phyloP scores from a whole-genome alignment of 2,113 vertebrate species.

The Peromyscus polionotus region DNA sequence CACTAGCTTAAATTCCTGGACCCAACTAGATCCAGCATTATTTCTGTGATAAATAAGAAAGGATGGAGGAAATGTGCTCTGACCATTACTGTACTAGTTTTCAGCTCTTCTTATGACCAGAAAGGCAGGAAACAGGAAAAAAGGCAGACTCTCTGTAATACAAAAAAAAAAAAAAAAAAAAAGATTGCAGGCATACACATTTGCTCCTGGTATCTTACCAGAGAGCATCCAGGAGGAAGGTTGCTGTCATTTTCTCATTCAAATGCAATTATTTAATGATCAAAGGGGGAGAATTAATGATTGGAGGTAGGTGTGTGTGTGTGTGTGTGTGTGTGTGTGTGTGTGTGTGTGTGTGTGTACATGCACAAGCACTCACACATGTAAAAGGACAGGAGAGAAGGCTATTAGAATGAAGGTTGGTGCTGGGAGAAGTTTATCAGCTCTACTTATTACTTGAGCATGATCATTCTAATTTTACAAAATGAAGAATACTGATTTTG shows the following conservation, averaged over 20 bases:
- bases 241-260: not conserved
- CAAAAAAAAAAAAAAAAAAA: too few relatives aligned
- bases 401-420: not conserved
- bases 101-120: not conserved
- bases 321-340: not conserved
- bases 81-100: not conserved
- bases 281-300: not conserved
- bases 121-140: not conserved
- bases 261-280: not conserved
- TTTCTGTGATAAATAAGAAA: not conserved
- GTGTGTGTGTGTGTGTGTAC: too few relatives aligned
- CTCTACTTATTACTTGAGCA: not conserved
- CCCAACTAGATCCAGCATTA: too few relatives aligned
- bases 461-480: not conserved
- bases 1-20: not conserved
- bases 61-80: not conserved
- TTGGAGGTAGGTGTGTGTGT: not conserved
- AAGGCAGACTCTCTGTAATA: fast-evolving
- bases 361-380: too few relatives aligned
- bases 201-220: not conserved
- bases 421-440: not conserved
- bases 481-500: not conserved
- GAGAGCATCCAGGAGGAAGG: not conserved
- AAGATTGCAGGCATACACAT: not conserved
- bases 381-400: not conserved